Evolutionary conservation across 2,888 invertebrate genomes (phyloP).

Genomic region (Hirtodrosophila histrioides): DNA sequence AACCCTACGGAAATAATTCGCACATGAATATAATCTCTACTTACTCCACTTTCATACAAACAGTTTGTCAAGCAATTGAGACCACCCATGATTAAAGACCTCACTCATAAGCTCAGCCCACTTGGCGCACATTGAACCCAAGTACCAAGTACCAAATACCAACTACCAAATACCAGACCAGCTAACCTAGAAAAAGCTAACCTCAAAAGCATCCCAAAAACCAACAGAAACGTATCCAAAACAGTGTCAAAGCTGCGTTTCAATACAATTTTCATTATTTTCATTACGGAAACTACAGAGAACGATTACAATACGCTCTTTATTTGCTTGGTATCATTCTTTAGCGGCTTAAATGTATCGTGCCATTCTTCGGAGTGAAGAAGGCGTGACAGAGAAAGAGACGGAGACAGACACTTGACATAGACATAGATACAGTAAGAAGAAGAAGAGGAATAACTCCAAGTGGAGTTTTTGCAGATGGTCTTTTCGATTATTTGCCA

Average conservation of each 20-base stretch:
- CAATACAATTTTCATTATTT: conserved; percentile 67
- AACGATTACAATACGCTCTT: conserved; percentile 58
- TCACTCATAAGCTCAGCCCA: conserved; percentile 17
- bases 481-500: conserved; percentile 52
- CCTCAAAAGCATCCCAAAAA: conserved; percentile 6
- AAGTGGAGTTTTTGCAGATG: conserved; percentile 16
- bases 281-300: conserved; percentile 56
- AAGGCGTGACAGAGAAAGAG: conserved; percentile 28
- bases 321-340: conserved; percentile 67
- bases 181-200: conserved; percentile 59
- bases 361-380: conserved; percentile 39
- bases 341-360: conserved; percentile 66
- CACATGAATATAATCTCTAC: conserved; percentile 19
- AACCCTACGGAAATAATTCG: conserved; percentile 14
- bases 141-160: conserved; percentile 55
- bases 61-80: conserved; percentile 18
- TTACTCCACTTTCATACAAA: conserved; percentile 21
- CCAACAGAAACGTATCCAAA: conserved; percentile 13
- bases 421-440: conserved; percentile 43
- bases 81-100: conserved; percentile 43
- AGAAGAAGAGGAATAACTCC: conserved; percentile 18
- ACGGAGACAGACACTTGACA: conserved; percentile 45
- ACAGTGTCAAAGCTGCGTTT: conserved; percentile 34
- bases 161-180: conserved; percentile 57
- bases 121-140: conserved; percentile 69